These are phyloP conservation scores for Parapristionchus giblindavisi DNA, from an alignment of 2,888 invertebrate genomes.

Conservation along the genomic window DNA sequence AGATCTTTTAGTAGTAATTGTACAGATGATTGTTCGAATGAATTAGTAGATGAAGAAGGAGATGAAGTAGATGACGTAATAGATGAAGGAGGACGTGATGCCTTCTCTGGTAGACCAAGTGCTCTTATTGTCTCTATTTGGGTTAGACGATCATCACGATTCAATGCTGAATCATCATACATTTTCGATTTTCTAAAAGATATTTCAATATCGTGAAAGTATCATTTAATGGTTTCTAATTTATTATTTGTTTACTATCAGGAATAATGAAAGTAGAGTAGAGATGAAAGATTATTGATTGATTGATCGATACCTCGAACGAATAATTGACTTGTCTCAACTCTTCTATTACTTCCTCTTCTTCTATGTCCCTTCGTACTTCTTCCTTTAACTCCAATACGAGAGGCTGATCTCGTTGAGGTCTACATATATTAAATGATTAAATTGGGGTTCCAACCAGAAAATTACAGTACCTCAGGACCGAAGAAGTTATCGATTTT, in stretches of 20 bases:
- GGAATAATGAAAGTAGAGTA: too few relatives aligned
- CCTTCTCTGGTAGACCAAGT: conserved; percentile 2
- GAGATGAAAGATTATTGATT: background rate
- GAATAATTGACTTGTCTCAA: conserved; percentile 10
- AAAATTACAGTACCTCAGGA: too few relatives aligned
- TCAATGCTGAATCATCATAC: conserved; percentile 18
- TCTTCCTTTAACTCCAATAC: background rate
- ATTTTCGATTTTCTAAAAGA: too few relatives aligned
- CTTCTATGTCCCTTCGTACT: conserved; percentile 16
- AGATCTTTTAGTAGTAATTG: conserved; percentile 26
- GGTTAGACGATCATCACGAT: conserved; percentile 10
- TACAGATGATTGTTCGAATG: background rate
- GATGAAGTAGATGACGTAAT: background rate
- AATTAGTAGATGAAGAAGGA: background rate
- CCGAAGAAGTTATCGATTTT: conserved; percentile 22
- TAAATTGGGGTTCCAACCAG: background rate
- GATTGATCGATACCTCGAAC: background rate
- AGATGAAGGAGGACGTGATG: background rate
- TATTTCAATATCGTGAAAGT: too few relatives aligned
- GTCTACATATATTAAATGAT: background rate
- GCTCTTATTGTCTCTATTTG: background rate
- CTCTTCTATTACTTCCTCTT: background rate
- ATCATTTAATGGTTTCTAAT: too few relatives aligned
- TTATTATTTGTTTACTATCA: too few relatives aligned
- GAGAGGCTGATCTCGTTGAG: background rate